Evolutionary conservation across 2,113 vertebrate genomes (phyloP).

Genomic region (Hippolais icterina): DNA sequence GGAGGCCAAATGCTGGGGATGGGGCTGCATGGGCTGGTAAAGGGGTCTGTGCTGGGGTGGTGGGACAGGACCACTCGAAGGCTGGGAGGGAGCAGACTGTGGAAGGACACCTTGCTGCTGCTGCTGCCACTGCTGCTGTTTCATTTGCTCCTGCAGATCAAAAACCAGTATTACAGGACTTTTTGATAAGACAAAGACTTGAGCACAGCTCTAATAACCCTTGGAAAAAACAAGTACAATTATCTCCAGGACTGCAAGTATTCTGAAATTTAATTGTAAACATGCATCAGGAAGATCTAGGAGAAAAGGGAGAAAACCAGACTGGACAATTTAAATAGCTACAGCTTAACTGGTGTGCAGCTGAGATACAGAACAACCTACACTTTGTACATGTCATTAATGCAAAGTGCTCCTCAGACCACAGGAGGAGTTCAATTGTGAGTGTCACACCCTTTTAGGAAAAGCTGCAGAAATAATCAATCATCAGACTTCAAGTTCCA

Average conservation of each 20-base stretch:
- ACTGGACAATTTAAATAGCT: background rate
- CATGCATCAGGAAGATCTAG: background rate
- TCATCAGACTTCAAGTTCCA: background rate
- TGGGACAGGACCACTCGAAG: conserved; percentile 82
- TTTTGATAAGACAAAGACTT: background rate
- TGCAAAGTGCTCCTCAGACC: background rate
- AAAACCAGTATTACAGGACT: background rate
- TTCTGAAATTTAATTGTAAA: background rate
- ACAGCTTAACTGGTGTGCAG: background rate
- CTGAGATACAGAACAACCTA: background rate
- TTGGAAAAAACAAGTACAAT: background rate
- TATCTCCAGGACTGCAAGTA: background rate
- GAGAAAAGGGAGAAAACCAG: background rate
- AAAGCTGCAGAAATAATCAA: background rate
- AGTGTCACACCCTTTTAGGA: background rate
- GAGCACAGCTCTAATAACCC: background rate
- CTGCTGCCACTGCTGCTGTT: conserved; percentile 85
- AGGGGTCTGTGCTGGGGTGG: conserved; percentile 91
- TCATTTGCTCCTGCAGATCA: conserved; percentile 89
- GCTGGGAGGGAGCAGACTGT: conserved; percentile 83
- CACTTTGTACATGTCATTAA: background rate
- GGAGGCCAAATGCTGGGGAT: conserved; percentile 92
- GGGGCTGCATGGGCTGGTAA: conserved; percentile 92
- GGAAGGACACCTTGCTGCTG: conserved; percentile 86
- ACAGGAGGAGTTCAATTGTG: background rate